These are phyloP conservation scores for Luperina nickerlii DNA, from an alignment of 2,888 invertebrate genomes.

Conservation along the genomic window DNA sequence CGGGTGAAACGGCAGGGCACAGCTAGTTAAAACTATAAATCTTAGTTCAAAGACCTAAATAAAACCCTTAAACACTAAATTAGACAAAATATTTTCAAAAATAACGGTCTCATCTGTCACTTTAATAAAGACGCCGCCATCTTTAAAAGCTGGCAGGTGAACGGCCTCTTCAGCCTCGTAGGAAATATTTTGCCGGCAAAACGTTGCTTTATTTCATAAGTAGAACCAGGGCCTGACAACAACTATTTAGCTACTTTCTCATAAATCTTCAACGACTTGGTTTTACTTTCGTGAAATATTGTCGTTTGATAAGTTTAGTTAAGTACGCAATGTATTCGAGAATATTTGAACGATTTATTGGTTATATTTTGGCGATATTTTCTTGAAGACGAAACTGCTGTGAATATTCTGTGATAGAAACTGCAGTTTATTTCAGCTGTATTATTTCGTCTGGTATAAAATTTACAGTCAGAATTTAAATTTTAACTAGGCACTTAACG, in stretches of 20 bases:
- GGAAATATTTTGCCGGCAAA: conserved; percentile 64
- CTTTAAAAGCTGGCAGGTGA: conserved; percentile 59
- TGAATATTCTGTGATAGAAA: conserved; percentile 8
- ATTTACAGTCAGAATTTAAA: not conserved
- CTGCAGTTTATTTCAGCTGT: not conserved
- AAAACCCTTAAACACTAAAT: not conserved
- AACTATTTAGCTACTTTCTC: conserved; percentile 54
- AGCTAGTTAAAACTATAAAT: not conserved
- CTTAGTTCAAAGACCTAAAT: not conserved
- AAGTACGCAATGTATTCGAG: conserved; percentile 23
- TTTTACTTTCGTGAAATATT: conserved; percentile 55
- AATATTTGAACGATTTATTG: conserved; percentile 40
- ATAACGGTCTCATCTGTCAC: conserved; percentile 44
- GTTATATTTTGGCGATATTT: conserved; percentile 18
- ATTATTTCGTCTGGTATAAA: not conserved
- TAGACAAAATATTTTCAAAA: conserved; percentile 30
- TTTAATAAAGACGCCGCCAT: conserved; percentile 57
- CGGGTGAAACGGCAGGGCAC: no score
- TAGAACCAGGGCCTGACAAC: conserved; percentile 45
- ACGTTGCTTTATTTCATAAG: conserved; percentile 61
- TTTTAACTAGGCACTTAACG: not conserved
- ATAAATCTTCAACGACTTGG: conserved; percentile 55
- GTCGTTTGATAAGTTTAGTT: conserved; percentile 50
- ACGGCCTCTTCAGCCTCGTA: conserved; percentile 57
- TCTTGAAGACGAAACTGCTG: conserved; percentile 2